These are phyloP conservation scores for Plectropomus leopardus DNA, from an alignment of 2,113 vertebrate species.

Conservation along the genomic window DNA sequence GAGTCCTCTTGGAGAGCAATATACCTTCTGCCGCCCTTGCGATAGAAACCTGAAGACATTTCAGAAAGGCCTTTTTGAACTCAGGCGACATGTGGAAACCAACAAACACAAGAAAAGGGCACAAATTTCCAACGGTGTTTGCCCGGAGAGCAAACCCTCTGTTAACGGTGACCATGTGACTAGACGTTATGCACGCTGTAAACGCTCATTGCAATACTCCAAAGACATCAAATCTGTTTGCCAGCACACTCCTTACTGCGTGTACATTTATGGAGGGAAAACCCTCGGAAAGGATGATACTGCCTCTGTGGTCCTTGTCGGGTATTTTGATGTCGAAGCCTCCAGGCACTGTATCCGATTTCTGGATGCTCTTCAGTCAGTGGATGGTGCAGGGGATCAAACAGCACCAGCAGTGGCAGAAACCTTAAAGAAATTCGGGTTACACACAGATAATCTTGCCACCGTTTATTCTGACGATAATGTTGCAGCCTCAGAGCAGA, in stretches of 20 bases:
- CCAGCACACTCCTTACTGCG: constrained; percentile 78
- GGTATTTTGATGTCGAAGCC: constrained; percentile 76
- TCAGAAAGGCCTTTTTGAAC: constrained; percentile 54
- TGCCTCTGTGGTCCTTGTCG: constrained; percentile 76
- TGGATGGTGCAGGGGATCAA: constrained; percentile 40
- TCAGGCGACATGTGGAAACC: constrained; percentile 74
- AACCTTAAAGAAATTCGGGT: constrained; percentile 74
- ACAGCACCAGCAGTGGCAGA: constrained; percentile 47
- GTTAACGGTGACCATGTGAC: constrained; percentile 33
- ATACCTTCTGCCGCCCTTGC: constrained; percentile 78
- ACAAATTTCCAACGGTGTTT: constrained; percentile 46
- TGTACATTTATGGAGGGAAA: constrained; percentile 78
- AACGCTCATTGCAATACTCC: constrained; percentile 75
- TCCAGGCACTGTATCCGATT: constrained; percentile 70
- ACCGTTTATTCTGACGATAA: constrained; percentile 69
- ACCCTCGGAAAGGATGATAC: constrained; percentile 46
- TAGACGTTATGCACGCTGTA: constrained; percentile 43
- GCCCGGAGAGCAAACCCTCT: neutral
- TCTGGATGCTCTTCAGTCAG: constrained; percentile 75
- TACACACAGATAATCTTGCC: constrained; percentile 72
- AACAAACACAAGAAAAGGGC: constrained; percentile 61
- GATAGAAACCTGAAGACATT: constrained; percentile 59
- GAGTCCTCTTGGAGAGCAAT: constrained; percentile 69
- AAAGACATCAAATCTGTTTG: constrained; percentile 68
- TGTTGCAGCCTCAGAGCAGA: constrained; percentile 48